Evolutionary conservation across 2,113 vertebrate genomes (phyloP), one percentile per base, ranked within the genome.

Genomic region (Spizaetus ornatus): DNA sequence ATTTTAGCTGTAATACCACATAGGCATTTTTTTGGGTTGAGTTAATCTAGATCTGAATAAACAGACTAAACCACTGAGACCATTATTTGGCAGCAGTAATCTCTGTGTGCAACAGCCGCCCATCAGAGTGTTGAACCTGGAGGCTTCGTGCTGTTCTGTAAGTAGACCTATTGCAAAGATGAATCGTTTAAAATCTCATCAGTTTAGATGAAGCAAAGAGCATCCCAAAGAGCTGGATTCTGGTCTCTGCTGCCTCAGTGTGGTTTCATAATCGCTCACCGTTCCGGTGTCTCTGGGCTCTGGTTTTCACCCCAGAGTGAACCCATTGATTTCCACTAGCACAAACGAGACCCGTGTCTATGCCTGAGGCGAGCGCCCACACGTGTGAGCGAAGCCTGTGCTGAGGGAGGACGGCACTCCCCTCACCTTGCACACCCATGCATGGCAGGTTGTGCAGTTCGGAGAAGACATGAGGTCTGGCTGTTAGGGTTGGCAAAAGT

Each of bases 271-370:
- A 25, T 59, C 13, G 8, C 4, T 2, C 13, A 55, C 11, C 1
- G 1, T 27, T 50, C 50, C 2, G 2, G 22, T 34, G 42, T 63
- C 38, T 70, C 55, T 67, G 74, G 76, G 50, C 40, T 66, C 50
- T 92, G 77, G 3, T 73, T 93, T 83, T 67, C 67, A 43, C 5
- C 42, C 13, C 34, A 36, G 47, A 67, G 43, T 11, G 32, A 86
- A 16, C 11, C 52, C 65, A 18, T 6, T 78, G 47, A 16, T 90
- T 82, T 74, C 45, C 52, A 12, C 16, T 43, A 55, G 56, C 56
- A 36, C 14, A 59, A 19, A 63, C 0, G 0, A 74, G 43, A 52
- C 18, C 19, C 7, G 0, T 9, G 3, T 36, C 26, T 43, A 3
- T 2, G 1, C 34, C 52, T 47, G 50, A 73, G 18, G 6, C 4